These are phyloP conservation scores for Aegotheles bennettii DNA, from an alignment of 2,113 vertebrate genomes.

Conservation along the genomic window DNA sequence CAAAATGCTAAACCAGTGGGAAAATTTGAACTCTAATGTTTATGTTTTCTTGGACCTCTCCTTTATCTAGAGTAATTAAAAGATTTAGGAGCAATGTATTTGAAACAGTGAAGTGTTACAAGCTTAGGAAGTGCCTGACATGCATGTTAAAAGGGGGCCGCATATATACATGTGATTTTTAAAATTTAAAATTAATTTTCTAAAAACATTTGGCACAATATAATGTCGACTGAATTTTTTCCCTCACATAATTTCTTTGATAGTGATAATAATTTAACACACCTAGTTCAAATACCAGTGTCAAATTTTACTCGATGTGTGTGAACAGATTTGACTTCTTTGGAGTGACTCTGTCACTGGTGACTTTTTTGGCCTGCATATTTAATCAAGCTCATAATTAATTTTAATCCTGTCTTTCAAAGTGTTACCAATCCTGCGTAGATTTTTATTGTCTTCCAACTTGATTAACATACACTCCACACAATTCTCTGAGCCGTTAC, in stretches of 20 bases:
- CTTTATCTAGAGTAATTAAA: not conserved
- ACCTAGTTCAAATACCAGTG: not conserved
- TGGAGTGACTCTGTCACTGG: not conserved
- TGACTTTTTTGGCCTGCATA: not conserved
- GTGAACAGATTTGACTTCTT: not conserved
- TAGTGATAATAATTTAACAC: not conserved
- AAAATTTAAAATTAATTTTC: not conserved
- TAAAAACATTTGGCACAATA: not conserved
- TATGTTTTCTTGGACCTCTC: not conserved
- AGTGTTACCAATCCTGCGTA: conserved; percentile 33
- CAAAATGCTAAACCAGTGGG: not conserved
- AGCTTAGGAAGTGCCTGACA: not conserved
- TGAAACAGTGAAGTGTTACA: not conserved
- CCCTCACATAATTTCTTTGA: not conserved
- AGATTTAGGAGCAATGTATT: not conserved
- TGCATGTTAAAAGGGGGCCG: not conserved
- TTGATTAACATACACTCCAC: conserved; percentile 50
- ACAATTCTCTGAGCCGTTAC: conserved; percentile 32
- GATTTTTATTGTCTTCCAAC: conserved; percentile 48
- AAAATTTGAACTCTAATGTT: not conserved
- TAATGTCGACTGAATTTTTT: not conserved
- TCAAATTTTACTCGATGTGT: not conserved
- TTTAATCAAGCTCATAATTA: conserved; percentile 54
- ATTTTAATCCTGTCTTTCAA: conserved; percentile 57
- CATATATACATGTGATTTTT: not conserved